Conservation (phyloP, 2,797 vertebrate species). For the Pantherophis alleghaniensis region DNA sequence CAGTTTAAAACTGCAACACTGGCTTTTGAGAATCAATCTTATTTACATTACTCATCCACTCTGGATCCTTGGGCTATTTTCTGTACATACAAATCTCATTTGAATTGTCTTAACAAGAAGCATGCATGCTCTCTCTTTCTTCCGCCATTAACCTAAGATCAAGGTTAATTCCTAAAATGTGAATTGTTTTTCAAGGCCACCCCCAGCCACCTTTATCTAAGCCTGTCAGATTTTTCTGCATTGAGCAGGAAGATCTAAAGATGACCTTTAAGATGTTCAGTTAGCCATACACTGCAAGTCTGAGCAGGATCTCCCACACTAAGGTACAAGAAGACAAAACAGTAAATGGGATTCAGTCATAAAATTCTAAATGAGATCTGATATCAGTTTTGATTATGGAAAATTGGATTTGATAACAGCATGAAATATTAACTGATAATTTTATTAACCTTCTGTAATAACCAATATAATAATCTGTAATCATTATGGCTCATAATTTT, state of each 20-base stretch:
- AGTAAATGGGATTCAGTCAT: neutral
- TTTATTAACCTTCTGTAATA: neutral
- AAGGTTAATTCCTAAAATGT: neutral
- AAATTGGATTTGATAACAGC: neutral
- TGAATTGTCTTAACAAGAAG: neutral
- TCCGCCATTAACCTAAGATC: neutral
- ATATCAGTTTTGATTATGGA: neutral
- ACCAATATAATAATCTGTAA: too few species aligned
- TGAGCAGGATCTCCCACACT: neutral
- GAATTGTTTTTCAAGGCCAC: neutral
- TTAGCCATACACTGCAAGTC: neutral
- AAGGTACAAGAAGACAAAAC: neutral
- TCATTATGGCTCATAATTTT: neutral
- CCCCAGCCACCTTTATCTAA: neutral
- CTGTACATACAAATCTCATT: slow-evolving; percentile 19
- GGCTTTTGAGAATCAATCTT: neutral
- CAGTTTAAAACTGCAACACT: neutral
- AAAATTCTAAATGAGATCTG: neutral
- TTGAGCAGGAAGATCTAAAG: neutral
- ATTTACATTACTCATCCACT: neutral
- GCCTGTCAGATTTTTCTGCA: neutral
- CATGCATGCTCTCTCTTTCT: too few species aligned
- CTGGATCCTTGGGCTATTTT: slow-evolving; percentile 56
- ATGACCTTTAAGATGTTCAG: neutral
- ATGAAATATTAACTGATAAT: neutral